Evolutionary conservation across 2,113 vertebrate genomes (phyloP).

Genomic region (Peromyscus maniculatus): DNA sequence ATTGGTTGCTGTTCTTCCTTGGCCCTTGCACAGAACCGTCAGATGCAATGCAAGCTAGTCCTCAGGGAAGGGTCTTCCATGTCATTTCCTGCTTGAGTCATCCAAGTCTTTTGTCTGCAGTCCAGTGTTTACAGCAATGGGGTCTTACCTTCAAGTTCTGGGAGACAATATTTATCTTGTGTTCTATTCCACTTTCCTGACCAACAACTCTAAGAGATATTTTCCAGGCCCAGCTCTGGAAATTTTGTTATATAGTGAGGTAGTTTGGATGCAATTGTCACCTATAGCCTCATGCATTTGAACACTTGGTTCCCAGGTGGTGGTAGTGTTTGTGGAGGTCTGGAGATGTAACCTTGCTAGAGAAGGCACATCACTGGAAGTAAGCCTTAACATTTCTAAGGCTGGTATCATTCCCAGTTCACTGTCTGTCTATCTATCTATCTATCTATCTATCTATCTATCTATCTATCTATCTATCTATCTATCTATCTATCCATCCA

Average conservation of each 20-base stretch:
- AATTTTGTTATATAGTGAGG: neutral
- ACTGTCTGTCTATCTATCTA: neutral
- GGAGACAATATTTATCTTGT: neutral
- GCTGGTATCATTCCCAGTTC: neutral
- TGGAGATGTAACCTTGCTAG: neutral
- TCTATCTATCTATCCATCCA: too few species aligned
- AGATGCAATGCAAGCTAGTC: neutral
- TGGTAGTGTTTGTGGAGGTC: neutral
- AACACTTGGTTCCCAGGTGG: neutral
- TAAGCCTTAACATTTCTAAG: neutral
- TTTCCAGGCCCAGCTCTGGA: neutral
- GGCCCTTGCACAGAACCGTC: neutral
- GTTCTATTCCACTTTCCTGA: neutral
- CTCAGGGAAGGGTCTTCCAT: neutral
- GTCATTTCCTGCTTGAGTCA: neutral
- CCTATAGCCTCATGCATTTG: neutral
- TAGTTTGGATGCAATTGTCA: neutral
- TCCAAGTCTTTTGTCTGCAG: neutral
- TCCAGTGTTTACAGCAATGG: neutral
- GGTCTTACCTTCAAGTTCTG: neutral
- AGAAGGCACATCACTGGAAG: neutral
- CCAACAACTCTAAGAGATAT: neutral
- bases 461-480: neutral
- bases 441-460: neutral
- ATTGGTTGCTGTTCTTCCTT: neutral